Conservation (phyloP, 2,113 vertebrate genomes). For the Callionymus lyra region DNA sequence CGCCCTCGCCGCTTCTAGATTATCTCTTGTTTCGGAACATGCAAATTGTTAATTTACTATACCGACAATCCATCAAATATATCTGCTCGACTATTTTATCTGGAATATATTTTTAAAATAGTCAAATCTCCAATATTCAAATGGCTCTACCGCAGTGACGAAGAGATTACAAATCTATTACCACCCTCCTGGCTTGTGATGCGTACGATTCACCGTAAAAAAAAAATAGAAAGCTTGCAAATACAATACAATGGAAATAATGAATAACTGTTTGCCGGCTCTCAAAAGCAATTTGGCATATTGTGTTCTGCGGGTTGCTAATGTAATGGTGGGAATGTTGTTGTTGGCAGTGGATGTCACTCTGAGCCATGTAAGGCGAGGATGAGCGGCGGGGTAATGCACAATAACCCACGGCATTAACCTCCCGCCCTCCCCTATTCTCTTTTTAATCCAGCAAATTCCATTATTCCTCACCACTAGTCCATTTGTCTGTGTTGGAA, state of each 20-base stretch:
- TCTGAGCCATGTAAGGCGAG: constrained; percentile 49
- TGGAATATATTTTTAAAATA: too few species aligned
- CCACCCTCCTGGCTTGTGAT: too few species aligned
- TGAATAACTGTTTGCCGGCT: constrained; percentile 28
- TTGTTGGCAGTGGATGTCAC: constrained; percentile 46
- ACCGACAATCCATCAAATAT: too few species aligned
- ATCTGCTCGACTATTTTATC: too few species aligned
- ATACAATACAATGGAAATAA: constrained; percentile 30
- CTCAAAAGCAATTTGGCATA: constrained; percentile 61
- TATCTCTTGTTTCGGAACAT: too few species aligned
- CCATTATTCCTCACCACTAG: constrained; percentile 52
- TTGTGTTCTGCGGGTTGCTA: constrained; percentile 51
- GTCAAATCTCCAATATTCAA: too few species aligned
- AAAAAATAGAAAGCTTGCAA: background rate
- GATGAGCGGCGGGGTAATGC: constrained; percentile 59
- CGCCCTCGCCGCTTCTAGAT: too few species aligned
- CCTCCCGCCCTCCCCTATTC: constrained; percentile 30
- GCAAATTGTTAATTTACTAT: too few species aligned
- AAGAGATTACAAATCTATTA: too few species aligned
- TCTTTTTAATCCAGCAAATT: constrained; percentile 62
- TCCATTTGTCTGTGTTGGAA: constrained; percentile 52
- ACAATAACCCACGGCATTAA: constrained; percentile 63
- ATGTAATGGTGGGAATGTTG: constrained; percentile 53
- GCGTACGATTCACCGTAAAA: background rate
- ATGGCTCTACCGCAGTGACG: too few species aligned